phyloP scores from a whole-genome alignment of 1,140 invertebrate genomes.

The Hycleus cichorii region DNA sequence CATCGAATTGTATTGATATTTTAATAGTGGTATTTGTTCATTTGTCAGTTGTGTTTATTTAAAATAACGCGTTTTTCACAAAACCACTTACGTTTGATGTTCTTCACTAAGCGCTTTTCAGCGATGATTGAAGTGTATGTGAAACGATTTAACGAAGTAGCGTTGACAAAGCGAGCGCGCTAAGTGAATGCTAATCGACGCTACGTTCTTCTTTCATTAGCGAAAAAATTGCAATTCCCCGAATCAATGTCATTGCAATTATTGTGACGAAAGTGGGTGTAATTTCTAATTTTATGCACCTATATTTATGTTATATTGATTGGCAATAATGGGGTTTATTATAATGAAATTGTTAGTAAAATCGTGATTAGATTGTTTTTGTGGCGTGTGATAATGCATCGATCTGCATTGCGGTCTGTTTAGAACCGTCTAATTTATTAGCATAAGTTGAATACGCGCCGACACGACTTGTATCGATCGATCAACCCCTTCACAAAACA shows the following conservation, averaged over 20 bases:
- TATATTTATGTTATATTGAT: conserved; percentile 2
- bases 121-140: conserved; percentile 14
- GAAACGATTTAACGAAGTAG: conserved; percentile 15
- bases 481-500: conserved; percentile 7
- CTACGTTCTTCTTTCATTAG: conserved; percentile 2
- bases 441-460: conserved; percentile 42
- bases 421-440: conserved; percentile 43
- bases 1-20: background rate
- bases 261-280: background rate
- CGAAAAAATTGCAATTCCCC: background rate
- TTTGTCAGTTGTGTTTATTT: background rate
- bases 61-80: conserved; percentile 13
- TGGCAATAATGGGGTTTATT: conserved; percentile 19
- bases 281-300: background rate
- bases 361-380: conserved; percentile 28
- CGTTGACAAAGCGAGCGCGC: conserved; percentile 10
- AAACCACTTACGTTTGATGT: conserved; percentile 16
- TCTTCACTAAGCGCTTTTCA: conserved; percentile 9
- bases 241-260: too few species aligned
- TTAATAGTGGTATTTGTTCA: conserved; percentile 11
- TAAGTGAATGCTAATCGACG: conserved; percentile 15
- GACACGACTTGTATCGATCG: conserved; percentile 40
- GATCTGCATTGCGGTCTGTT: conserved; percentile 42
- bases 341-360: conserved; percentile 18
- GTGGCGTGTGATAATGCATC: conserved; percentile 34